Percentiles rank a stretch among this genome's conserved stretches.
Evolutionary conservation across 2,113 vertebrate genomes (phyloP).

Genomic region (Calonectris borealis): DNA sequence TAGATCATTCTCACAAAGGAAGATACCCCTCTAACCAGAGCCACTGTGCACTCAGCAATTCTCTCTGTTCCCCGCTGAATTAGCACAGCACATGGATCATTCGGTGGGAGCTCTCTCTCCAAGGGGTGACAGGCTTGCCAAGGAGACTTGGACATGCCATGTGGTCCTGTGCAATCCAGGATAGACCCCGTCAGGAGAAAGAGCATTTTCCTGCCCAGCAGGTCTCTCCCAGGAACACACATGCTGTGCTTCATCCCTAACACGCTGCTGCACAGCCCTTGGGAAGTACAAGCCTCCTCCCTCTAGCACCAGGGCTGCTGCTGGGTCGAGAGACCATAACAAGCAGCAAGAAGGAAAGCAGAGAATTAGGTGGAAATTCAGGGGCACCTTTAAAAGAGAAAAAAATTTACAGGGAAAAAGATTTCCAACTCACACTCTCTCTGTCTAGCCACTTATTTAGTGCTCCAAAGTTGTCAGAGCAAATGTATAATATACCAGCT

Average conservation of each 20-base stretch:
- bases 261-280: background rate
- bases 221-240: background rate
- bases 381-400: background rate
- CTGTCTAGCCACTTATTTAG: background rate
- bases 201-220: background rate
- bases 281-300: background rate
- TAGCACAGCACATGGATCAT: background rate
- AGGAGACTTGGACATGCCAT: background rate
- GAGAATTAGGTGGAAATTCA: background rate
- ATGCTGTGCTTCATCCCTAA: background rate
- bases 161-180: background rate
- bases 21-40: background rate
- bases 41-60: background rate
- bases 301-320: background rate
- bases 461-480: background rate
- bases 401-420: background rate
- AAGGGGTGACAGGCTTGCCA: background rate
- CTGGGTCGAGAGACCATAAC: background rate
- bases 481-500: background rate
- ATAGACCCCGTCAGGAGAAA: background rate
- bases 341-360: conserved; percentile 6
- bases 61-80: background rate
- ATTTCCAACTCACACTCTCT: background rate
- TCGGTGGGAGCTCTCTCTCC: background rate
- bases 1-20: background rate